Evolutionary conservation across 2,888 invertebrate genomes (phyloP).

Genomic region (Bugulina stolonifera): DNA sequence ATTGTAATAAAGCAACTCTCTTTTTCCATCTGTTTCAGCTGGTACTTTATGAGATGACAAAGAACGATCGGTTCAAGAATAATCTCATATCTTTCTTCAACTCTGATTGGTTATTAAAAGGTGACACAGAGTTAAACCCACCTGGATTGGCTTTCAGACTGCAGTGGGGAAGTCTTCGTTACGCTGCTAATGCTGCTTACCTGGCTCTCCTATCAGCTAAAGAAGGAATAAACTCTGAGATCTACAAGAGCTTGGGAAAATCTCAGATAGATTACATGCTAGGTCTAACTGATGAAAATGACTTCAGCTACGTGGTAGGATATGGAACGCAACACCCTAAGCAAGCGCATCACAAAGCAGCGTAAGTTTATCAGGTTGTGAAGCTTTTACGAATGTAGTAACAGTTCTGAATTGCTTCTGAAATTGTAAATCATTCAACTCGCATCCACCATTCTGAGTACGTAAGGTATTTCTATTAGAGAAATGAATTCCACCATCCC

Average conservation of each 20-base stretch:
- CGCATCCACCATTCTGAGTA: no score
- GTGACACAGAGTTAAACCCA: background rate
- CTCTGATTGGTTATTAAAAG: background rate
- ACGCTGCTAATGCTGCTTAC: conserved; percentile 16
- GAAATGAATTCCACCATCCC: no score
- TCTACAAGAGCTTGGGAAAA: background rate
- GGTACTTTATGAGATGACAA: conserved; percentile 35
- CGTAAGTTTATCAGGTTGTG: conserved; percentile 32
- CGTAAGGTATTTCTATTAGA: no score
- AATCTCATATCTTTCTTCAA: conserved; percentile 34
- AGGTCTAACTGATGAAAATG: conserved; percentile 32
- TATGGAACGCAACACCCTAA: conserved; percentile 38
- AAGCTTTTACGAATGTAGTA: background rate
- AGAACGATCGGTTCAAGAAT: conserved; percentile 33
- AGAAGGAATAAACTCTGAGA: background rate
- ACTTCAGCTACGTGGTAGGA: conserved; percentile 38
- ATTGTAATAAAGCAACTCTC: no score
- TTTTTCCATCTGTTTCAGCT: conserved; percentile 33
- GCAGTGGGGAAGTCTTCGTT: background rate
- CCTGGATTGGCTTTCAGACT: background rate
- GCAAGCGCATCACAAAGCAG: conserved; percentile 39
- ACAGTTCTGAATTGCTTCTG: no score
- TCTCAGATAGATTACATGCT: conserved; percentile 17
- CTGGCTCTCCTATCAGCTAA: conserved; percentile 22
- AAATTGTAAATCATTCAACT: no score